These are phyloP conservation scores for Mamestra configurata DNA, from an alignment of 1,140 invertebrate genomes.

Conservation along the genomic window DNA sequence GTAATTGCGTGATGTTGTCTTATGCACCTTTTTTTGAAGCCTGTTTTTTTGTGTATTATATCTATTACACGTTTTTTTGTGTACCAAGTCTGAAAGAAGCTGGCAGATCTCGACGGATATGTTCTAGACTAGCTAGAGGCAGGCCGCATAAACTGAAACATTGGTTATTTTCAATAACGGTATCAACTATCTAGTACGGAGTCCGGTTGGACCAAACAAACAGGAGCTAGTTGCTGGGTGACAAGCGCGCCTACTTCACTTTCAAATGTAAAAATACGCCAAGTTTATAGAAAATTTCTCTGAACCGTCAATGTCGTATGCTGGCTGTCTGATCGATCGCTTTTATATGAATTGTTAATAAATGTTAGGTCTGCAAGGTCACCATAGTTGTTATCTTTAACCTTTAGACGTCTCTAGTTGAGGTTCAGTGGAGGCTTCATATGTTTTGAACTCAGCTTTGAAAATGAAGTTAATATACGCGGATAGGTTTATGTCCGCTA, in stretches of 20 bases:
- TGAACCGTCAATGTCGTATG: not conserved
- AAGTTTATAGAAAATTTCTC: slow-evolving; percentile 23
- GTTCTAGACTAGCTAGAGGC: too few species aligned
- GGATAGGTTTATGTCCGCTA: too few species aligned
- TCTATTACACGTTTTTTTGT: too few species aligned
- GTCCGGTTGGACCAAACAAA: slow-evolving; percentile 33
- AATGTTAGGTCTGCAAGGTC: slow-evolving; percentile 25
- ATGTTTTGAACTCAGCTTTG: not conserved
- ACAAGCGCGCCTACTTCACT: slow-evolving; percentile 1
- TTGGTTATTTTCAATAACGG: not conserved
- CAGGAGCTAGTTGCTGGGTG: slow-evolving; percentile 7
- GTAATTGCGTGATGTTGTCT: not conserved
- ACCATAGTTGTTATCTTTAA: not conserved
- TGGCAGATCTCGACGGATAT: too few species aligned
- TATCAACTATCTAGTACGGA: slow-evolving; percentile 18
- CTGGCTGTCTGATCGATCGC: not conserved
- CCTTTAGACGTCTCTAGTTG: not conserved
- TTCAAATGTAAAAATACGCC: slow-evolving; percentile 33
- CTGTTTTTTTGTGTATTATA: not conserved
- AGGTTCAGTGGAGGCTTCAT: not conserved
- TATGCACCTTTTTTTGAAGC: not conserved
- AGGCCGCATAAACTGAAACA: not conserved
- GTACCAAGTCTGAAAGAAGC: too few species aligned
- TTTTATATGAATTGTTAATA: slow-evolving; percentile 30
- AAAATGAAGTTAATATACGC: not conserved